Base-by-base conservation (phyloP, 37 sponge, comb jelly and placozoan species). In the Eunapius fragilis region DNA sequence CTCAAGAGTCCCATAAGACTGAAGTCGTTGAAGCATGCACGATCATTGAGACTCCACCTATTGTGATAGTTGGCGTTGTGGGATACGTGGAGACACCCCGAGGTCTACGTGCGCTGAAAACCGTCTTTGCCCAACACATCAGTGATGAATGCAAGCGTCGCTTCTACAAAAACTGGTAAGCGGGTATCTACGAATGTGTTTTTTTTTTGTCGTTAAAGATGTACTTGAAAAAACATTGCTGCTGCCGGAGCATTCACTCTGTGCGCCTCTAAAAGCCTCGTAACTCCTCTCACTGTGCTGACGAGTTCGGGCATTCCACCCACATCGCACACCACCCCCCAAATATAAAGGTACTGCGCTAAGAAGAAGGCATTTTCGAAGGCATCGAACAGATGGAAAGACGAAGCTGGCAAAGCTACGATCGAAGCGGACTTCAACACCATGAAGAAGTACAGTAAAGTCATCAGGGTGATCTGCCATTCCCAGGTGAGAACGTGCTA, bases 161-260 rank as follows among this genome's bases (percentile, higher is more conserved):
- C 27, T 99, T 99, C 90, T 99, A 99, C 93, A 97, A 97, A 89
- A 97, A 96, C 99, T 99, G 99, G 99, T 99, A 80, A 37, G 94
- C 67, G 2, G 50, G 25, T 34, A 32, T 73, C 67, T 14, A 0
- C 11, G 17, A 14, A n/a, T 2, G 12, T 68, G 34, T 28, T 34
- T 4, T 41, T 2, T 34, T 45, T 31, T 49, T 26, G 41, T 4
- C 36, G 34, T 11, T 26, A 13, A 26, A 70, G n/a, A 68, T 70
- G 5, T 22, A 38, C 34, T 33, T 31, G 7, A 33, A 32, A 24
- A 31, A 26, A 17, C 5, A 26, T 22, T 23, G 48, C 10, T 37
- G 37, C 28, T 6, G 27, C 12, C 68, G 27, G n/a, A n/a, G 50
- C 81, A 31, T 80, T 80, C 13, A 32, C 26, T 30, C 0, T 25